A percentile compares a stretch with the other conserved stretches of the same genome.
Evolutionary conservation across 2,797 vertebrate genomes (phyloP).

Genomic region (Sebastes jordani): DNA sequence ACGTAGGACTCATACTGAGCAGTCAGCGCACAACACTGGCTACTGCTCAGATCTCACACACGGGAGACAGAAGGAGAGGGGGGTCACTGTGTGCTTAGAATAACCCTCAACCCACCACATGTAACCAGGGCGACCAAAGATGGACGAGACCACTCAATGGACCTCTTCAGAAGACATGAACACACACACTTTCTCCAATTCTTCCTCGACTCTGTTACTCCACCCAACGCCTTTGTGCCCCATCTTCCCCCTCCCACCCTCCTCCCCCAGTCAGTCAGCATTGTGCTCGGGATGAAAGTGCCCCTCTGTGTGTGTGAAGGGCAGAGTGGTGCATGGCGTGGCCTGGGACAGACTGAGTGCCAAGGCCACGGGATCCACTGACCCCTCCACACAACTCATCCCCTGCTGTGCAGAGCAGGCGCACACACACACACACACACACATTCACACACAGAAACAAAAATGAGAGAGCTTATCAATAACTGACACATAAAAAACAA

Average conservation of each 20-base stretch:
- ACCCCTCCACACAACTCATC: conserved; percentile 26
- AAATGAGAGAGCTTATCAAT: background rate
- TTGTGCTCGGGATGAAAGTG: conserved; percentile 77
- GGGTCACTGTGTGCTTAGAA: conserved; percentile 54
- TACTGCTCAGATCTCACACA: conserved; percentile 32
- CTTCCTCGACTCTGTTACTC: conserved; percentile 33
- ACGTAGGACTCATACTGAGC: conserved; percentile 64
- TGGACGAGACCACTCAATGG: conserved; percentile 25
- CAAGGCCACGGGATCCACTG: conserved; percentile 54
- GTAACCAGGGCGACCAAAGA: conserved; percentile 62
- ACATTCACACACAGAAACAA: background rate
- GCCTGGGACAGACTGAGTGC: conserved; percentile 71
- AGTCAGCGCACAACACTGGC: conserved; percentile 51
- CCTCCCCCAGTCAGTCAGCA: conserved; percentile 51
- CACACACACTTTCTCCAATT: conserved; percentile 41
- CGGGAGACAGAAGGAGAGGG: background rate
- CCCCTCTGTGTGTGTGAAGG: conserved; percentile 71
- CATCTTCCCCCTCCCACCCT: conserved; percentile 9
- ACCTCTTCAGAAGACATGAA: conserved; percentile 33
- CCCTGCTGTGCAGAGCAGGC: background rate
- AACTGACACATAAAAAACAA: conserved; percentile 1
- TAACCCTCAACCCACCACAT: conserved; percentile 43
- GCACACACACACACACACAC: conserved; percentile 1
- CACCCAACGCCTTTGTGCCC: conserved; percentile 46
- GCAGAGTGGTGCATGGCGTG: conserved; percentile 77